phyloP scores from a whole-genome alignment of 2,797 vertebrate species.

The Morus bassanus region DNA sequence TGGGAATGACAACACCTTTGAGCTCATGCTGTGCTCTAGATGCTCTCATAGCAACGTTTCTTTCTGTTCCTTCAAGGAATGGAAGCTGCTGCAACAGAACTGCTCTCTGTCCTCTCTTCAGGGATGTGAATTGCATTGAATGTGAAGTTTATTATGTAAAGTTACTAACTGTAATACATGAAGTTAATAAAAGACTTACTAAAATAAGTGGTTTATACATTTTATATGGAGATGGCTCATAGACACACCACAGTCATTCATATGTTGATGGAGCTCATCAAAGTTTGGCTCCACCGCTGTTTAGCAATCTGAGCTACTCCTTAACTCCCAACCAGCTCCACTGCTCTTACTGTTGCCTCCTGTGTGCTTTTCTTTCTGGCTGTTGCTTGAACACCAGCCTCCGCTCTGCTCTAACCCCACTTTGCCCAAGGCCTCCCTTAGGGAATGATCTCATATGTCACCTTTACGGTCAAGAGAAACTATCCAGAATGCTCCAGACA shows the following conservation, averaged over 20 bases:
- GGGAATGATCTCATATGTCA: neutral
- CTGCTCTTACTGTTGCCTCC: neutral
- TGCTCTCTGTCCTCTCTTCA: slow-evolving; percentile 34
- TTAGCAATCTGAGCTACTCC: neutral
- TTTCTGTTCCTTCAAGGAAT: slow-evolving; percentile 28
- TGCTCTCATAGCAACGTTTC: neutral
- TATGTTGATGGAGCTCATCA: neutral
- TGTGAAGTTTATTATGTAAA: slow-evolving; percentile 23
- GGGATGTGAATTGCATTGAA: slow-evolving; percentile 46
- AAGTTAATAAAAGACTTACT: slow-evolving; percentile 36
- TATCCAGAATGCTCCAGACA: neutral
- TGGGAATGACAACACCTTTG: slow-evolving; percentile 26
- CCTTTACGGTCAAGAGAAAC: neutral
- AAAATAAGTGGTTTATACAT: neutral
- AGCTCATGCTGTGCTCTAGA: neutral
- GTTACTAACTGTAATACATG: neutral
- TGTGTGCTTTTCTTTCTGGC: neutral
- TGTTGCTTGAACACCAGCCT: neutral
- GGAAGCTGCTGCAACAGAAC: slow-evolving; percentile 10
- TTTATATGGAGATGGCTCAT: neutral
- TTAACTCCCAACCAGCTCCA: neutral
- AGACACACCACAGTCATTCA: neutral
- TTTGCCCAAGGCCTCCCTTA: neutral
- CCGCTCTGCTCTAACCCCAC: neutral
- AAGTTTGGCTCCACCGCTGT: neutral